phyloP scores from a whole-genome alignment of 1,140 invertebrate species.

The Tachypleus tridentatus region DNA sequence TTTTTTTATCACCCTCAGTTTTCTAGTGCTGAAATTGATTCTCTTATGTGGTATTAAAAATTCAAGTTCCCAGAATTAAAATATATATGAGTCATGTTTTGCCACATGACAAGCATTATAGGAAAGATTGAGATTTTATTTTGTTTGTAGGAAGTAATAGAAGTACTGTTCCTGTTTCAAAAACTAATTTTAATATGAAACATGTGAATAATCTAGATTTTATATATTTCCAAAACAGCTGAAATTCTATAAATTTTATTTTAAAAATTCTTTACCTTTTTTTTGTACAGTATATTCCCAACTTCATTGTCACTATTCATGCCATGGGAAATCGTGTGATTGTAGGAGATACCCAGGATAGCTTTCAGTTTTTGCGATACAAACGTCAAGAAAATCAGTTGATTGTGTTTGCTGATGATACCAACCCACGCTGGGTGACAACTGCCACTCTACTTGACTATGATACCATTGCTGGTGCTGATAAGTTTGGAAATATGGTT shows the following conservation, averaged over 20 bases:
- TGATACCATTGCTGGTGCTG: conserved; percentile 87
- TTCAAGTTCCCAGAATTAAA: too few species aligned
- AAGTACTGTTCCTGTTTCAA: too few species aligned
- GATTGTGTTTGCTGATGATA: conserved; percentile 97
- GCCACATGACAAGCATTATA: too few species aligned
- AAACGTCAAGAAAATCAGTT: conserved; percentile 92
- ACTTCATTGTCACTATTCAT: conserved; percentile 85
- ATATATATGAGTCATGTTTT: too few species aligned
- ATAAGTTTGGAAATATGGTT: conserved; percentile 97
- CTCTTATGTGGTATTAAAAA: too few species aligned
- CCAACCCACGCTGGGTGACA: conserved; percentile 91
- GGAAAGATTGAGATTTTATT: too few species aligned
- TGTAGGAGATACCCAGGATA: conserved; percentile 93
- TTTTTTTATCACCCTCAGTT: too few species aligned
- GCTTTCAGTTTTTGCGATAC: conserved; percentile 91
- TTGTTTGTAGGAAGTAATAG: too few species aligned
- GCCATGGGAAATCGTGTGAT: conserved; percentile 86
- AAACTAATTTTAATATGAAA: too few species aligned
- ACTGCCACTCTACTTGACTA: conserved; percentile 88
- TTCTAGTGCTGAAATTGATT: too few species aligned
- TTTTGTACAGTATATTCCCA: conserved; percentile 71
- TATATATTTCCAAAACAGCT: neutral
- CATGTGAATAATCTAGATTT: neutral
- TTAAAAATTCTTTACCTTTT: conserved; percentile 12
- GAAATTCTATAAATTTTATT: conserved; percentile 5